Conservation (phyloP, 2,113 vertebrate species). For the Picathartes gymnocephalus region DNA sequence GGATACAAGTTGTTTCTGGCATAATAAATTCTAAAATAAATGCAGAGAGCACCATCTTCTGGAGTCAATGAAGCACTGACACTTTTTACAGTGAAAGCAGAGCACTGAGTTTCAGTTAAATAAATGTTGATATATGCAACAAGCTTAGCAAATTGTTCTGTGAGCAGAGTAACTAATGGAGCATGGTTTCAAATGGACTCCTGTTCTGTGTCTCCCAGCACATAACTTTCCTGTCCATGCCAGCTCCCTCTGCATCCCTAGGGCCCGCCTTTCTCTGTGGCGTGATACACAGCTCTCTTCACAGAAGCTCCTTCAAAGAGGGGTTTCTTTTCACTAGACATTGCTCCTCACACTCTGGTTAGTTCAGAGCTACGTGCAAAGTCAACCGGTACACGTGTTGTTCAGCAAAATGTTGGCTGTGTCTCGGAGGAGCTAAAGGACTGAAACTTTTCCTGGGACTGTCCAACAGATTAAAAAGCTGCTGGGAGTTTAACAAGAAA, state of each 20-base stretch:
- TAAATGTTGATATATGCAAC: not conserved
- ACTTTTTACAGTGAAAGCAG: not conserved
- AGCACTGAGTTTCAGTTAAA: not conserved
- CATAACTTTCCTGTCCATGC: not conserved
- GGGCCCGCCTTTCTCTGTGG: not conserved
- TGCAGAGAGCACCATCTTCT: slow-evolving; percentile 77
- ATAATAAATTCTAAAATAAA: slow-evolving; percentile 22
- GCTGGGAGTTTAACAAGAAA: not conserved
- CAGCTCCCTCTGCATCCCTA: not conserved
- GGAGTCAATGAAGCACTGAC: not conserved
- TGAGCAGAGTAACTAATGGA: not conserved
- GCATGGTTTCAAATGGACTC: not conserved
- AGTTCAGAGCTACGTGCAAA: not conserved
- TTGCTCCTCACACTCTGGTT: not conserved
- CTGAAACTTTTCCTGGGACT: not conserved
- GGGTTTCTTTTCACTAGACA: not conserved
- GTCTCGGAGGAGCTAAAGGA: not conserved
- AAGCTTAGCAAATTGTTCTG: not conserved
- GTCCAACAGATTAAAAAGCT: not conserved
- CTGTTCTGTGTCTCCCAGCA: not conserved
- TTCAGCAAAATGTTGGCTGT: not conserved
- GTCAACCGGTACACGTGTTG: not conserved
- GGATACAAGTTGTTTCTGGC: slow-evolving; percentile 24
- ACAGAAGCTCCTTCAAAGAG: not conserved
- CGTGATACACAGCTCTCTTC: accelerated